Percentiles rank a stretch among this genome's conserved stretches.
These are phyloP conservation scores for Microchirus variegatus DNA, from an alignment of 2,797 vertebrate genomes.

Conservation along the genomic window DNA sequence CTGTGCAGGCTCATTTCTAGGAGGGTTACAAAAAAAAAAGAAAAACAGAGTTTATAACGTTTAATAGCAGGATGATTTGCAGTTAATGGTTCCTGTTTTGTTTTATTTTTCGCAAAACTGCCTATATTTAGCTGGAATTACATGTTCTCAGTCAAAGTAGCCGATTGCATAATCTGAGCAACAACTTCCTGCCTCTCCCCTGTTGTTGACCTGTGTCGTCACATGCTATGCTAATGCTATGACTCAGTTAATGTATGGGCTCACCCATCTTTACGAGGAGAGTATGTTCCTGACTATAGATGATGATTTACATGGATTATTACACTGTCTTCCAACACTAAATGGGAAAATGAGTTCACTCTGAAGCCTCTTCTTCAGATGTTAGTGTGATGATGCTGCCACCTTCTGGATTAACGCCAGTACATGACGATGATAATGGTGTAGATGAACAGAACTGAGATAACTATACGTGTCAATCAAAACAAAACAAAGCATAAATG, in stretches of 20 bases:
- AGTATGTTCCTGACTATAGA: not conserved
- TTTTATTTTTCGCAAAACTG: not conserved
- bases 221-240: slow-evolving; percentile 14
- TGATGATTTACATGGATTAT: not conserved
- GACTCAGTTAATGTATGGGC: slow-evolving; percentile 21
- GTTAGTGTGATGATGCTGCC: slow-evolving; percentile 45
- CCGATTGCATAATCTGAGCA: not conserved
- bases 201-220: not conserved
- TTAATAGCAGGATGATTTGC: not conserved
- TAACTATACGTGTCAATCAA: no score
- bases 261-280: not conserved
- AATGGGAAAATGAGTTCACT: no score
- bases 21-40: not conserved
- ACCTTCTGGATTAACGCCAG: slow-evolving; percentile 55
- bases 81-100: not conserved
- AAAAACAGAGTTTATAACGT: not conserved
- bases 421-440: no score
- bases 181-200: slow-evolving; percentile 20
- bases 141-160: not conserved
- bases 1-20: not conserved
- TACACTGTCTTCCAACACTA: no score
- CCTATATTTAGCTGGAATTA: no score
- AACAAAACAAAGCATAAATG: not conserved
- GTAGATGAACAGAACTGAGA: not conserved
- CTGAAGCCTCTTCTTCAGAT: not conserved